phyloP scores from a whole-genome alignment of 2,113 vertebrate genomes.

The Hucho hucho region DNA sequence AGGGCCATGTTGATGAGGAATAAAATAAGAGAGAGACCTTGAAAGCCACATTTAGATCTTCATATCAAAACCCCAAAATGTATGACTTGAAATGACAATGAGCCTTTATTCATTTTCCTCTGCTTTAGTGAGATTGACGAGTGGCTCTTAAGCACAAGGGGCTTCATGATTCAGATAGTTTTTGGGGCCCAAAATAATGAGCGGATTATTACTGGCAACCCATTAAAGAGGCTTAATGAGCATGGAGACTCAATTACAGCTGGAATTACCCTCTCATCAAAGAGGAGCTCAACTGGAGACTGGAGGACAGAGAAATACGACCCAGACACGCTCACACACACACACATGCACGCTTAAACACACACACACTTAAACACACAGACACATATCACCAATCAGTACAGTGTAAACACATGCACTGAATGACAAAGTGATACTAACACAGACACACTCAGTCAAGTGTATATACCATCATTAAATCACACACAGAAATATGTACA shows the following conservation, averaged over 20 bases:
- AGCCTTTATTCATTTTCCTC: conserved; percentile 37
- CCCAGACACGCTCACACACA: conserved; percentile 33
- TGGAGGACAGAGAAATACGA: conserved; percentile 63
- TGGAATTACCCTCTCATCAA: conserved; percentile 74
- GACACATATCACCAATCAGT: conserved; percentile 42
- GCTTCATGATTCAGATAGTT: conserved; percentile 51
- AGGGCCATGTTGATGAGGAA: neutral
- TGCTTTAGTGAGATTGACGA: conserved; percentile 45
- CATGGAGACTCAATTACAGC: conserved; percentile 74
- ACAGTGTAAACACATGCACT: conserved; percentile 37
- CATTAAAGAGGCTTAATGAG: conserved; percentile 75
- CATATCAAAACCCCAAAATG: conserved; percentile 39
- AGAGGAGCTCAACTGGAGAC: conserved; percentile 64
- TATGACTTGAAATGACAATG: conserved; percentile 37
- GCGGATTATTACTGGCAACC: conserved; percentile 70
- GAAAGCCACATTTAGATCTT: conserved; percentile 28
- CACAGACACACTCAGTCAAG: conserved; percentile 28
- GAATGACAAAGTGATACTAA: conserved; percentile 23
- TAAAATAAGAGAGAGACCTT: conserved; percentile 20
- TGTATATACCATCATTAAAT: conserved; percentile 40
- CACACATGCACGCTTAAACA: conserved; percentile 9
- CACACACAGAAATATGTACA: conserved; percentile 48
- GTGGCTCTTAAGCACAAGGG: conserved; percentile 49
- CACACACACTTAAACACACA: neutral
- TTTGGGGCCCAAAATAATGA: conserved; percentile 59